Evolutionary conservation across 2,113 vertebrate species (phyloP).

Genomic region (Ranitomeya variabilis): DNA sequence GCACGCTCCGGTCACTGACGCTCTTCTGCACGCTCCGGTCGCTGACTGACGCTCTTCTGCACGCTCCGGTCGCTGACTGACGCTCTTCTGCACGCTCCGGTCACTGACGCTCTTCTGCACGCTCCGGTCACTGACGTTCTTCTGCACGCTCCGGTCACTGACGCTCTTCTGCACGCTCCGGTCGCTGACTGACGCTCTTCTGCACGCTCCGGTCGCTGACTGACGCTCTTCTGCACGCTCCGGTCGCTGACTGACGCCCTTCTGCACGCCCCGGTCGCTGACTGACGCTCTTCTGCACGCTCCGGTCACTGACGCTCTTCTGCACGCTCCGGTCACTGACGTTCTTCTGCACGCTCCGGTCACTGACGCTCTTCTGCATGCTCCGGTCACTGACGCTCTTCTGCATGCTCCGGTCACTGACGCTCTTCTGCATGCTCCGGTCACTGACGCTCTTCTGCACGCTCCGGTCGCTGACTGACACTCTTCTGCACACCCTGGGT

Average conservation of each 20-base stretch:
- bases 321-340: too few species aligned
- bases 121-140: too few species aligned
- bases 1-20: too few species aligned
- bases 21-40: background rate
- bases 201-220: background rate
- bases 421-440: background rate
- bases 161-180: background rate
- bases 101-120: too few species aligned
- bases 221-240: too few species aligned
- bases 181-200: background rate
- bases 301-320: too few species aligned
- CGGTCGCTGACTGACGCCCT: background rate
- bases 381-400: background rate
- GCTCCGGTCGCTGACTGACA: background rate
- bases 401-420: background rate
- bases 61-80: too few species aligned
- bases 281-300: too few species aligned
- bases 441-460: background rate
- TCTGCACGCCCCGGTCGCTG: background rate
- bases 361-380: background rate
- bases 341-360: too few species aligned
- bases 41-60: background rate
- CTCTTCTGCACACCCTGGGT: background rate
- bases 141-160: background rate
- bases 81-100: too few species aligned